Percentiles rank a stretch among this genome's conserved stretches.
Conservation (phyloP, 2,113 vertebrate genomes). For the Thalassarche chlororhynchos region DNA sequence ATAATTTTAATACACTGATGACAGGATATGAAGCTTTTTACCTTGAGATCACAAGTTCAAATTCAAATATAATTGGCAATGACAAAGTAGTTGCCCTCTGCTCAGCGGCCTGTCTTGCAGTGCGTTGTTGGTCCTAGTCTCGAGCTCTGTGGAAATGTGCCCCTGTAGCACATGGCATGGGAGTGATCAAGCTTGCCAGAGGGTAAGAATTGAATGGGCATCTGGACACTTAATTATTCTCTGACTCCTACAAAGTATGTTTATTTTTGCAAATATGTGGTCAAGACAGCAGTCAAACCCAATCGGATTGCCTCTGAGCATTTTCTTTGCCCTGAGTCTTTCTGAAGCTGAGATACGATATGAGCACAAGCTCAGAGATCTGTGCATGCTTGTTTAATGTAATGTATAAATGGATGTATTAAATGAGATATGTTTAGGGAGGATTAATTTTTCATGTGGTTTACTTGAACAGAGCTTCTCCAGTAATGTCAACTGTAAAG, state of each 20-base stretch:
- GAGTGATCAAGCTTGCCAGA: not conserved
- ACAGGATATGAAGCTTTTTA: not conserved
- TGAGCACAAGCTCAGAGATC: not conserved
- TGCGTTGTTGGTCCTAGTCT: not conserved
- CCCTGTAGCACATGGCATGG: not conserved
- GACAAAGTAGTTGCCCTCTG: not conserved
- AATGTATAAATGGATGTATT: not conserved
- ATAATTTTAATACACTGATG: not conserved
- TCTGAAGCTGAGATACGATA: not conserved
- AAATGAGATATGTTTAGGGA: not conserved
- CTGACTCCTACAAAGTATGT: not conserved
- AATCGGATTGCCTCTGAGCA: not conserved
- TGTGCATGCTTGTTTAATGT: not conserved
- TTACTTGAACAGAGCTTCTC: not conserved
- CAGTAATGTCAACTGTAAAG: not conserved
- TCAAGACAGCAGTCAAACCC: not conserved
- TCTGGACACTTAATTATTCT: slow-evolving; percentile 24
- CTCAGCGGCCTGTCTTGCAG: not conserved
- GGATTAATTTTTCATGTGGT: not conserved
- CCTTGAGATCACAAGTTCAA: not conserved
- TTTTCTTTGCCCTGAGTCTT: not conserved
- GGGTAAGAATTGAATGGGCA: not conserved
- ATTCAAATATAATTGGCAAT: not conserved
- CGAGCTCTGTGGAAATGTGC: not conserved
- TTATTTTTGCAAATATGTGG: not conserved